Conservation (phyloP, 2,797 vertebrate species). For the Intellagama lesueurii region DNA sequence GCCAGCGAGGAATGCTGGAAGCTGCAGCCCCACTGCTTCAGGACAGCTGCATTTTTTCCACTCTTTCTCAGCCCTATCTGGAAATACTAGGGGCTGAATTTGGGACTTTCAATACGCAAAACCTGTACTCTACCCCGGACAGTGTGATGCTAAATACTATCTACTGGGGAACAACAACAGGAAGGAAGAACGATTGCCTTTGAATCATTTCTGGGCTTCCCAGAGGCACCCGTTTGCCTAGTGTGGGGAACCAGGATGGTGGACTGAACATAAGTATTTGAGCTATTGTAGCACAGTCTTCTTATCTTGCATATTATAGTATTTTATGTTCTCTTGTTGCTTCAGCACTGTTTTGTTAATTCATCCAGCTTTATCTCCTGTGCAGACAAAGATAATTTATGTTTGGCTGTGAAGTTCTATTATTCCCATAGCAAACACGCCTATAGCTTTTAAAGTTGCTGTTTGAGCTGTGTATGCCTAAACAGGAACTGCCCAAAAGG, state of each 20-base stretch:
- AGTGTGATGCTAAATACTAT: not conserved
- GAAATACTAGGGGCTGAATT: not conserved
- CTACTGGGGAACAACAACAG: not conserved
- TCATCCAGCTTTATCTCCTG: not conserved
- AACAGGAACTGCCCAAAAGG: not conserved
- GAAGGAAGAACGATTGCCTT: not conserved
- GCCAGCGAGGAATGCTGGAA: not conserved
- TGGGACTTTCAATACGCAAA: not conserved
- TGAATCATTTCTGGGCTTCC: not conserved
- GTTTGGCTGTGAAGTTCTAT: not conserved
- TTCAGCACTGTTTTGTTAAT: not conserved
- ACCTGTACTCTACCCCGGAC: not conserved
- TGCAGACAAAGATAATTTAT: not conserved
- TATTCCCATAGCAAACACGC: not conserved
- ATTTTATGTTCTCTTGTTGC: not conserved
- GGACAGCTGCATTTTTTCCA: not conserved
- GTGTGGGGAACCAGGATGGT: not conserved
- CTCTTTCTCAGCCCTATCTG: not conserved
- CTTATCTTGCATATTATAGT: not conserved
- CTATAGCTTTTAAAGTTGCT: not conserved
- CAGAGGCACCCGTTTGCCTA: not conserved
- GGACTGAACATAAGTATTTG: not conserved
- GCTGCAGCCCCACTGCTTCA: not conserved
- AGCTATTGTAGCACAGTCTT: not conserved
- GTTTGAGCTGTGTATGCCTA: not conserved